Conservation (phyloP, 2,888 invertebrate genomes). For the Campoplex capitator region DNA sequence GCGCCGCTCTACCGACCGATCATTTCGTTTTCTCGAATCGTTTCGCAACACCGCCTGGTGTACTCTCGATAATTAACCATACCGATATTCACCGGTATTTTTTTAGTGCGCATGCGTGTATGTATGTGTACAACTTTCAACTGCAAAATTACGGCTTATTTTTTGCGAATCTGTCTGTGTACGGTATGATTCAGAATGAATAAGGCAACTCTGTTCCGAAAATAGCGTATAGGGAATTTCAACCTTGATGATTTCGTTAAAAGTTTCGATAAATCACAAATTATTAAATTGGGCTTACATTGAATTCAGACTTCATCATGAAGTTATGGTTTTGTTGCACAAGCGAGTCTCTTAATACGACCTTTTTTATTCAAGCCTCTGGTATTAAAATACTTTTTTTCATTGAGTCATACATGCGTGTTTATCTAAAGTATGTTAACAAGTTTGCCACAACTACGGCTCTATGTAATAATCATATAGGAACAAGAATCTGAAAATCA, state of each 20-base stretch:
- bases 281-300: too few relatives aligned
- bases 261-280: background rate
- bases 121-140: constrained; percentile 21
- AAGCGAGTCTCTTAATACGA: too few relatives aligned
- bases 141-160: background rate
- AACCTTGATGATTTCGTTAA: background rate
- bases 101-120: background rate
- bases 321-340: too few relatives aligned
- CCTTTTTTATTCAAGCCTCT: too few relatives aligned
- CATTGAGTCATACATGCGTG: too few relatives aligned
- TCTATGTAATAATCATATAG: background rate
- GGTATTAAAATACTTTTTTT: too few relatives aligned
- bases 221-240: background rate
- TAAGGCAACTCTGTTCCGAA: background rate
- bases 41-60: constrained; percentile 57
- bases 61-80: constrained; percentile 65
- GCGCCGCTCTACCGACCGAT: constrained; percentile 35
- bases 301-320: too few relatives aligned
- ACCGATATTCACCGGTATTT: constrained; percentile 52
- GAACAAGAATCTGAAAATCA: background rate
- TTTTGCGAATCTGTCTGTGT: background rate
- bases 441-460: too few relatives aligned
- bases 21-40: constrained; percentile 58
- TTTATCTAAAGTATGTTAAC: too few relatives aligned
- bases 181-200: constrained; percentile 12